phyloP scores from a whole-genome alignment of 2,888 invertebrate genomes.

The Lordiphosa andalusiaca region DNA sequence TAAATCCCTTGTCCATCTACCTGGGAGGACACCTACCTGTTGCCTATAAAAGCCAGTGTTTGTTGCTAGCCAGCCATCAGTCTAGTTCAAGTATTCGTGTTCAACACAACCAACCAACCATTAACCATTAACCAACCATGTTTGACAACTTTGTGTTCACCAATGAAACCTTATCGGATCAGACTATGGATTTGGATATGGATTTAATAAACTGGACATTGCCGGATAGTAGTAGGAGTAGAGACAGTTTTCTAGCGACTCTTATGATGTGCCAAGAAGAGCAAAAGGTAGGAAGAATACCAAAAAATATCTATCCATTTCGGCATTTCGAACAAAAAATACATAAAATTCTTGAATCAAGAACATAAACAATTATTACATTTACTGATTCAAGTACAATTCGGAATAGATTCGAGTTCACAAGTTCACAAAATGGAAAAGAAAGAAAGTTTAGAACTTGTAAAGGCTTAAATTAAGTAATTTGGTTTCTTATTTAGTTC shows the following conservation, averaged over 20 bases:
- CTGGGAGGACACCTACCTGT: constrained; percentile 6
- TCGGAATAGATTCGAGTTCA: too few relatives aligned
- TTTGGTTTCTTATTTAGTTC: too few relatives aligned
- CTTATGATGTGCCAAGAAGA: constrained; percentile 18
- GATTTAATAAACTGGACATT: constrained; percentile 58
- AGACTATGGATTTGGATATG: constrained; percentile 72
- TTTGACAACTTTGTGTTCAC: constrained; percentile 57
- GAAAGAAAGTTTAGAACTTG: too few relatives aligned
- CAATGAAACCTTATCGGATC: constrained; percentile 54
- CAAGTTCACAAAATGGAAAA: too few relatives aligned
- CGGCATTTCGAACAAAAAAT: too few relatives aligned
- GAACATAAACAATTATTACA: too few relatives aligned
- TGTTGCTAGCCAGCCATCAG: constrained; percentile 31
- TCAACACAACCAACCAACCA: constrained; percentile 54
- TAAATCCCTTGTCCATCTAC: constrained; percentile 29
- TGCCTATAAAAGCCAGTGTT: constrained; percentile 44
- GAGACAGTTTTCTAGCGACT: constrained; percentile 34
- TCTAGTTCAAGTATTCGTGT: constrained; percentile 55
- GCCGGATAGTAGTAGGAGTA: constrained; percentile 14
- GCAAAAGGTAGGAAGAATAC: constrained; percentile 27
- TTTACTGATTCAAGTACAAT: too few relatives aligned
- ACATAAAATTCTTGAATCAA: too few relatives aligned
- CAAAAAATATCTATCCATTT: too few relatives aligned
- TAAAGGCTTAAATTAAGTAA: too few relatives aligned
- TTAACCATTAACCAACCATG: constrained; percentile 55